Evolutionary conservation across 2,113 vertebrate species (phyloP).

Genomic region (Calyptomena viridis): DNA sequence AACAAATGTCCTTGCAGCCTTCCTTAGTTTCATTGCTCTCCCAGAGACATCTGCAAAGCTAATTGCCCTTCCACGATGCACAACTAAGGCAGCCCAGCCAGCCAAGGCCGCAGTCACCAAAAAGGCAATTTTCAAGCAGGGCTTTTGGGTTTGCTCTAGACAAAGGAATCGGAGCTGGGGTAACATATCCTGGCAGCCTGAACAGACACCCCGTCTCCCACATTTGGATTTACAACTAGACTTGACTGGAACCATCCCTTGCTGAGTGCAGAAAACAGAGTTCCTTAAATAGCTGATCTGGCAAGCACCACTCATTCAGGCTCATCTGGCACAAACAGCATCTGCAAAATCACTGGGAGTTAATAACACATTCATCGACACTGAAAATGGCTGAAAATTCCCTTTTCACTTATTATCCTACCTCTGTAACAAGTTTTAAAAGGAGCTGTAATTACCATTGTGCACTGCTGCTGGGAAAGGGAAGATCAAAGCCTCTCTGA

Average conservation of each 20-base stretch:
- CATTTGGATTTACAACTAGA: not conserved
- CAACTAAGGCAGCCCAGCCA: not conserved
- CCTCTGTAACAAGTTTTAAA: constrained; percentile 6
- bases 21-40: not conserved
- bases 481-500: constrained; percentile 14
- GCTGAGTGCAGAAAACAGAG: not conserved
- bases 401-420: constrained; percentile 45
- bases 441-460: constrained; percentile 14
- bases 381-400: constrained; percentile 40
- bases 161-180: not conserved
- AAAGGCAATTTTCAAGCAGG: not conserved
- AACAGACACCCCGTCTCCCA: not conserved
- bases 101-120: not conserved
- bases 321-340: constrained; percentile 47
- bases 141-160: not conserved
- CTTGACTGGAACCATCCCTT: constrained; percentile 29
- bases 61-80: not conserved
- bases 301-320: not conserved
- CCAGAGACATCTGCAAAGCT: not conserved
- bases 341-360: constrained; percentile 40
- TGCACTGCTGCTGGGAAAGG: not conserved
- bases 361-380: constrained; percentile 45
- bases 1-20: not conserved
- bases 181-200: not conserved
- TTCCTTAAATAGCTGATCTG: constrained; percentile 51